Percentiles rank a stretch among this genome's conserved stretches.
phyloP scores from a whole-genome alignment of 1,140 invertebrate genomes.

The Meloidogyne floridensis region DNA sequence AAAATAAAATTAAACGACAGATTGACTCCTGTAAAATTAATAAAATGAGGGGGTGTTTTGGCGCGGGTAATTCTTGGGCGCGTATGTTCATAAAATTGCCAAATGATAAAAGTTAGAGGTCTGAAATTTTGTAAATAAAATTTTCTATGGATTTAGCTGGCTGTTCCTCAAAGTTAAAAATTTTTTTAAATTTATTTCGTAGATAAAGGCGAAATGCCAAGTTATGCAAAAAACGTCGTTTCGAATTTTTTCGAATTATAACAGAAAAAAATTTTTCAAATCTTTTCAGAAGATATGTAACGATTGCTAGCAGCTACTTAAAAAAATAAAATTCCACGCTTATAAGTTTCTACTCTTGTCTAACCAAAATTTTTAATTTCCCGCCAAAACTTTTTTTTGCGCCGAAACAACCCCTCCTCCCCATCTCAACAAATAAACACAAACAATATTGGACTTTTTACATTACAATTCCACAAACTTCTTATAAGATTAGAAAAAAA shows the following conservation, averaged over 20 bases:
- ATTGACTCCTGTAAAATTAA: neutral
- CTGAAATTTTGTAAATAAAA: neutral
- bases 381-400: neutral
- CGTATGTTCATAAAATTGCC: neutral
- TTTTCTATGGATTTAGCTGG: neutral
- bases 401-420: neutral
- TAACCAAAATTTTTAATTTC: too few relatives aligned
- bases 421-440: neutral
- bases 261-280: too few relatives aligned
- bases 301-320: too few relatives aligned
- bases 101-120: neutral
- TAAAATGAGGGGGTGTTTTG: neutral
- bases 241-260: too few relatives aligned
- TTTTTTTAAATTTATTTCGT: too few relatives aligned
- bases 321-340: too few relatives aligned
- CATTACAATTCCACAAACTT: neutral
- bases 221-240: too few relatives aligned
- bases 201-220: too few relatives aligned
- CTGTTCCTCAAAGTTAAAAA: too few relatives aligned
- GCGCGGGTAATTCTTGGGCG: neutral
- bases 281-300: too few relatives aligned
- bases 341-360: too few relatives aligned
- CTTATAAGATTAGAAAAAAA: conserved; percentile 1
- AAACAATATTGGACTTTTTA: neutral
- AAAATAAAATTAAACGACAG: neutral